These are phyloP conservation scores for Pristionchus japonicus DNA, from an alignment of 2,888 invertebrate species.

Conservation along the genomic window DNA sequence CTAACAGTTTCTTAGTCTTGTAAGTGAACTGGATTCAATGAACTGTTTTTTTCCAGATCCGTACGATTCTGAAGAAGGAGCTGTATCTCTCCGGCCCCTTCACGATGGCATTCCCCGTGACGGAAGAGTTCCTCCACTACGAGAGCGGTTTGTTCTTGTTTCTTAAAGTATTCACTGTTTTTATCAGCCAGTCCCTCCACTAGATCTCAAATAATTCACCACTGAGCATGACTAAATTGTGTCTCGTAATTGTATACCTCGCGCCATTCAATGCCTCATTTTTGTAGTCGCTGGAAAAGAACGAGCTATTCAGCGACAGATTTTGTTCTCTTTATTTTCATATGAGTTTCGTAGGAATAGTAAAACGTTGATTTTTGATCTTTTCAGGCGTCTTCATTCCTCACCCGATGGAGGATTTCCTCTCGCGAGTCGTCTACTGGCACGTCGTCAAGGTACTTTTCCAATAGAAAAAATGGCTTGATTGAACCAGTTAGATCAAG, in stretches of 20 bases:
- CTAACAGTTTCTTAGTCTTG: too few relatives aligned
- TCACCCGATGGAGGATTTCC: constrained; percentile 68
- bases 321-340: too few relatives aligned
- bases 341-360: too few relatives aligned
- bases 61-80: constrained; percentile 71
- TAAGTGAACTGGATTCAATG: too few relatives aligned
- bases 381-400: constrained; percentile 71
- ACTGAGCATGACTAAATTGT: too few relatives aligned
- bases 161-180: too few relatives aligned
- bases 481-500: too few relatives aligned
- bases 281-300: not conserved
- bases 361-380: not conserved
- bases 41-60: constrained; percentile 54
- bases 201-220: too few relatives aligned
- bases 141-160: constrained; percentile 55
- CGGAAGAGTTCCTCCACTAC: constrained; percentile 74
- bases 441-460: constrained; percentile 30
- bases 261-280: not conserved
- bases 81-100: constrained; percentile 70
- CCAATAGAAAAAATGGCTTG: too few relatives aligned
- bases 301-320: not conserved
- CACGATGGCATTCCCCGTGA: constrained; percentile 73
- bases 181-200: too few relatives aligned
- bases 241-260: not conserved
- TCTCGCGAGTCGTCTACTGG: constrained; percentile 72